Evolutionary conservation across 2,888 invertebrate genomes (phyloP), one percentile per base, ranked within the genome.

Genomic region (Unio pictorum): DNA sequence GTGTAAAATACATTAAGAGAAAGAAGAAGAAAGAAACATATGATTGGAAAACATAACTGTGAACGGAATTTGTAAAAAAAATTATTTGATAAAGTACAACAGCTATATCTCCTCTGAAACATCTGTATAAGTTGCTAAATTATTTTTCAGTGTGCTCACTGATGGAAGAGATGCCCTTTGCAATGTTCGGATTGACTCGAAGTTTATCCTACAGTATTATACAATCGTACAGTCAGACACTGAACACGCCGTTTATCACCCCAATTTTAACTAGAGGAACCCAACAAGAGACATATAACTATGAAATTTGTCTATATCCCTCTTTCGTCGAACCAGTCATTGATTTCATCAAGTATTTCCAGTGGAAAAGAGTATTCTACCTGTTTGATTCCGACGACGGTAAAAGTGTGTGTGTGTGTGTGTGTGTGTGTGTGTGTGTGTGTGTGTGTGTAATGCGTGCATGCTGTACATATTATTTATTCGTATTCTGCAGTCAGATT

Each of bases 251-350:
- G 8, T 81, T 87, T 61, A 86, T 88, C 28, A 75, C 86, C 7
- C 83, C 84, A 45, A 81, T 84, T 54, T 76, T 87, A 20, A 76
- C 86, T 23, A 81, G 87, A 66, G 77, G 79, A 20, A 71, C 73
- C 15, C 67, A 67, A 5, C 67, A 66, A 26, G 79, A 81, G 15
- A 70, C 73, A 18, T 82, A 79, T 45, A 70, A 78, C n/a, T 89
- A 79, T 71, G 84, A 86, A 65, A 68, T 89, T 30, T 84, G 84
- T 90, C 95, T 99, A 94, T 93, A 96, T 75, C 99, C 99, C 30
- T 96, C 98, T 90, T 97, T 97, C 91, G 96, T 97, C 90, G 95
- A 94, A 86, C 97, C 98, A 69, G 95, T 99, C 88, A 95, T 98
- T 84, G 98, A 98, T 91, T 95, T 97, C 72, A 96, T 99, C 84